Evolutionary conservation across 2,797 vertebrate genomes (phyloP).

Genomic region (Micrastur ruficollis): DNA sequence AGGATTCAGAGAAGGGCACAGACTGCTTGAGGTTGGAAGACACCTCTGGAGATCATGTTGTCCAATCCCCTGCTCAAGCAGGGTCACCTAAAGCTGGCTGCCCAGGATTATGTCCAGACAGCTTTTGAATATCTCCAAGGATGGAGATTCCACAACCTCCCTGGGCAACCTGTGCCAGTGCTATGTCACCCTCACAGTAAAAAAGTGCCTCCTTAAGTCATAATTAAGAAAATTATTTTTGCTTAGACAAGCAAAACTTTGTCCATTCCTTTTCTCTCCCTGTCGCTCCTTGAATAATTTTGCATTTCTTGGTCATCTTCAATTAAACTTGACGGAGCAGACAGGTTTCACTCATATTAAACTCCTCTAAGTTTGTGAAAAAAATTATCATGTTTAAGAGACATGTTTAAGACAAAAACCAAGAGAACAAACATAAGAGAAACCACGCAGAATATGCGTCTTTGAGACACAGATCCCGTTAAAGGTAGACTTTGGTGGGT

Average conservation of each 20-base stretch:
- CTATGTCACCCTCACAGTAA: neutral
- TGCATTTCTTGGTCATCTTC: neutral
- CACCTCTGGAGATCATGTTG: neutral
- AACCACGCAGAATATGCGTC: neutral
- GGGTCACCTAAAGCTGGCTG: neutral
- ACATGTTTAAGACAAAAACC: neutral
- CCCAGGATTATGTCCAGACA: neutral
- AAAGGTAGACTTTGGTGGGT: neutral
- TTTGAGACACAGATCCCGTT: neutral
- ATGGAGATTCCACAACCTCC: neutral
- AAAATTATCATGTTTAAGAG: neutral
- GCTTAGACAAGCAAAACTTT: neutral
- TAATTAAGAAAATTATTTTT: neutral
- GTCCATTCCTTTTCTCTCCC: neutral
- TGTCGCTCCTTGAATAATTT: neutral
- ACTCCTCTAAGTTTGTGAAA: neutral
- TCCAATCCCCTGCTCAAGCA: neutral
- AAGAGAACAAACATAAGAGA: neutral
- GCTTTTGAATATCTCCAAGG: neutral
- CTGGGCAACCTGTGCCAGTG: neutral
- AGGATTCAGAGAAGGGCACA: neutral
- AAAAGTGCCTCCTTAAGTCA: neutral
- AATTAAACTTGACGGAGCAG: neutral
- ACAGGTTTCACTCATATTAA: neutral
- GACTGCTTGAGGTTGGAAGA: neutral